Evolutionary conservation across 1,140 invertebrate species (phyloP).

Genomic region (Hetaerina americana): DNA sequence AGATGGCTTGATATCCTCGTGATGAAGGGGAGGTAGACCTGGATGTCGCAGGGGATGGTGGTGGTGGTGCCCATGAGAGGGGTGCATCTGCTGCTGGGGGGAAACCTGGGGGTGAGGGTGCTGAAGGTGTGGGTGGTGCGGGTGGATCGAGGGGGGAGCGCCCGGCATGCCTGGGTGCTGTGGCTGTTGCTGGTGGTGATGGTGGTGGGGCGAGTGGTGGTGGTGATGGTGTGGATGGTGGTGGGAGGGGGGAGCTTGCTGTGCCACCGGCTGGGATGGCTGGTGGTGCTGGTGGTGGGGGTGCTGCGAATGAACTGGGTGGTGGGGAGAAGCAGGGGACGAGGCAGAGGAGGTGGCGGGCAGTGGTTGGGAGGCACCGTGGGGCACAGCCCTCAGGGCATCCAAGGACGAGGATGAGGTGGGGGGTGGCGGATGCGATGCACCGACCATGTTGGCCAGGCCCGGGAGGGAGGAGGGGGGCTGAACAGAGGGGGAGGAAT

Average conservation of each 20-base stretch:
- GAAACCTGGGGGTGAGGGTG: slow-evolving; percentile 26
- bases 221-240: slow-evolving; percentile 26
- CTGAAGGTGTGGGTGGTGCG: slow-evolving; percentile 27
- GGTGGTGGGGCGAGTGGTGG: slow-evolving; percentile 26
- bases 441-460: background rate
- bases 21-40: slow-evolving; percentile 9
- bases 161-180: slow-evolving; percentile 22
- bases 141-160: slow-evolving; percentile 5
- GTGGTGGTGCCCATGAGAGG: slow-evolving; percentile 19
- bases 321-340: background rate
- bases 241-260: slow-evolving; percentile 14
- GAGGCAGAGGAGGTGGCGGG: background rate
- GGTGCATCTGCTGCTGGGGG: slow-evolving; percentile 24
- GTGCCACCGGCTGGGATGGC: background rate
- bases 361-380: background rate
- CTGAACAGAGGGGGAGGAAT: background rate
- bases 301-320: background rate
- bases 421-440: background rate
- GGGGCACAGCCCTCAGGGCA: background rate
- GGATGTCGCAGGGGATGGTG: slow-evolving; percentile 11
- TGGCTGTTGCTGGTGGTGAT: slow-evolving; percentile 29
- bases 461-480: background rate
- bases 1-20: slow-evolving; percentile 11
- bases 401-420: slow-evolving; percentile 1
- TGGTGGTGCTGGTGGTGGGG: background rate